Conservation (phyloP, 1,140 invertebrate genomes). For the Xylocopa sonorina region DNA sequence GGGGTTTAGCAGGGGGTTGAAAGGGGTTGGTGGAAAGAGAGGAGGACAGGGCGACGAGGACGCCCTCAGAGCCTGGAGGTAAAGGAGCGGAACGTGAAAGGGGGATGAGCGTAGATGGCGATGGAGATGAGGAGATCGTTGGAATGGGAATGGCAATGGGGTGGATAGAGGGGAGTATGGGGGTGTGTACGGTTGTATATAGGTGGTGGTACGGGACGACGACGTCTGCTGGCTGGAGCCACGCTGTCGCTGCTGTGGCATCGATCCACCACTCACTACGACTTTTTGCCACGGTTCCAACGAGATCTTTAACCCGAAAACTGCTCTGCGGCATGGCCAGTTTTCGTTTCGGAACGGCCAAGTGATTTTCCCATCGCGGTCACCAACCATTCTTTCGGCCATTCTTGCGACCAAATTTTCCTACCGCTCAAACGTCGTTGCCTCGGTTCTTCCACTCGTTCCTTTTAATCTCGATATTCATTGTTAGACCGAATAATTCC, state of each 20-base stretch:
- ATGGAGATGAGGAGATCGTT: slow-evolving; percentile 57
- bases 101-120: slow-evolving; percentile 43
- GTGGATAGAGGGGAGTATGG: slow-evolving; percentile 40
- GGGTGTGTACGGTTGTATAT: slow-evolving; percentile 36
- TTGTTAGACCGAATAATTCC: background rate
- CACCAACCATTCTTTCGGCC: background rate
- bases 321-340: slow-evolving; percentile 53
- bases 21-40: background rate
- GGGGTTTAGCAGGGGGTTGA: slow-evolving; percentile 6
- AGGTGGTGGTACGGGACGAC: slow-evolving; percentile 59
- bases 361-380: slow-evolving; percentile 42
- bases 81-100: slow-evolving; percentile 37
- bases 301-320: slow-evolving; percentile 68
- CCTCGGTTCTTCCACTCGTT: too few species aligned
- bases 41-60: slow-evolving; percentile 25
- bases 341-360: slow-evolving; percentile 45
- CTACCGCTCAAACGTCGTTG: too few species aligned
- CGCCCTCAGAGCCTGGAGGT: slow-evolving; percentile 31
- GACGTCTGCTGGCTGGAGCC: slow-evolving; percentile 76
- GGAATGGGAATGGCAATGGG: slow-evolving; percentile 65
- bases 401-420: background rate
- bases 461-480: background rate
- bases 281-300: slow-evolving; percentile 73
- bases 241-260: slow-evolving; percentile 75
- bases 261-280: slow-evolving; percentile 72